Evolutionary conservation across 2,113 vertebrate genomes (phyloP).

Genomic region (Hippocampus barbouri): DNA sequence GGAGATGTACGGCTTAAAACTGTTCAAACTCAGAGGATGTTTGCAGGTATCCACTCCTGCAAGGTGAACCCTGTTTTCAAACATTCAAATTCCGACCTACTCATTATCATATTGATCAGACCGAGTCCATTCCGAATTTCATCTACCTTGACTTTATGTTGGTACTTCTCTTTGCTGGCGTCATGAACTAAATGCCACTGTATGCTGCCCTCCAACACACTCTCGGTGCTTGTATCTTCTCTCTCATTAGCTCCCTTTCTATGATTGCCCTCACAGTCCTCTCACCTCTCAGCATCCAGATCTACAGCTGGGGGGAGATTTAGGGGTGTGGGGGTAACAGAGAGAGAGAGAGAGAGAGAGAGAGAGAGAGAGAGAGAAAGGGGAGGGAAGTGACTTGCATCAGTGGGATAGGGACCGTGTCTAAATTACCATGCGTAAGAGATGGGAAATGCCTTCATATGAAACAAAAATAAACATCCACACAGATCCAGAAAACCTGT

Average conservation of each 20-base stretch:
- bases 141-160: constrained; percentile 42
- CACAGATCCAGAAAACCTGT: no score
- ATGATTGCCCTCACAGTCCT: constrained; percentile 44
- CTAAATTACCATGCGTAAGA: constrained; percentile 38
- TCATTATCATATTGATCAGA: constrained; percentile 49
- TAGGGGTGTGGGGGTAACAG: constrained; percentile 22
- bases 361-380: constrained; percentile 34
- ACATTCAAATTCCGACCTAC: constrained; percentile 30
- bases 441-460: not conserved
- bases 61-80: constrained; percentile 22
- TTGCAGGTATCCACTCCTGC: constrained; percentile 25
- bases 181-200: constrained; percentile 34
- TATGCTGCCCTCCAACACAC: constrained; percentile 47
- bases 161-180: constrained; percentile 45
- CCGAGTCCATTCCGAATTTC: constrained; percentile 40
- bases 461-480: not conserved
- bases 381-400: constrained; percentile 64
- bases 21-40: constrained; percentile 38
- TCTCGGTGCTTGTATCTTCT: constrained; percentile 43
- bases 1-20: constrained; percentile 32
- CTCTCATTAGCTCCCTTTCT: constrained; percentile 32
- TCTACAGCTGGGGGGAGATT: constrained; percentile 54
- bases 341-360: constrained; percentile 31
- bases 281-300: constrained; percentile 38
- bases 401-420: constrained; percentile 67